phyloP scores from a whole-genome alignment of 1,140 invertebrate genomes.

The Drosophila pallidifrons region DNA sequence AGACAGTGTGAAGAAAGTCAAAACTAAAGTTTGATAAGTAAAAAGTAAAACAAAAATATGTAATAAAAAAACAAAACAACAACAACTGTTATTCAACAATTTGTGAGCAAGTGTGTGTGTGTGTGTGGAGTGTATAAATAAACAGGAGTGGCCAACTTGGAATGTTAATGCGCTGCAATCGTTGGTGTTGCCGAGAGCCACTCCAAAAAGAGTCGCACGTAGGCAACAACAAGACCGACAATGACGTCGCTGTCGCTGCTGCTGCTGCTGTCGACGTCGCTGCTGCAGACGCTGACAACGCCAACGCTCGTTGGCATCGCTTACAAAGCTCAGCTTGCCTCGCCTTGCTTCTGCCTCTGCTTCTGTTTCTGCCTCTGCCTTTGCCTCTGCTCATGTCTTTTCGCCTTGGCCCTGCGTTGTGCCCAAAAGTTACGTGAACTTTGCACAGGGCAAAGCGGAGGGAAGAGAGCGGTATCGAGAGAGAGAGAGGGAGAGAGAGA shows the following conservation, averaged over 20 bases:
- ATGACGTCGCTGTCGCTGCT: not conserved
- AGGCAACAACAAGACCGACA: slow-evolving; percentile 36
- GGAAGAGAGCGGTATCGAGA: not conserved
- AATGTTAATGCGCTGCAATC: slow-evolving; percentile 81
- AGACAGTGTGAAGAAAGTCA: slow-evolving; percentile 34
- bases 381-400: too few relatives aligned
- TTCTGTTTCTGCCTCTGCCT: too few relatives aligned
- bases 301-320: slow-evolving; percentile 26
- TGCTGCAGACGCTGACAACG: slow-evolving; percentile 1
- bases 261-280: not conserved
- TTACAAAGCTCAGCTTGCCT: not conserved
- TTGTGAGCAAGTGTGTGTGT: slow-evolving; percentile 42
- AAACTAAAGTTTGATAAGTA: slow-evolving; percentile 62
- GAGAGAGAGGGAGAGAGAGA: not conserved
- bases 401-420: slow-evolving; percentile 16
- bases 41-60: slow-evolving; percentile 53
- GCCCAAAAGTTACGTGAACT: slow-evolving; percentile 67
- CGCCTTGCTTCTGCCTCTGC: too few relatives aligned
- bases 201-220: slow-evolving; percentile 50
- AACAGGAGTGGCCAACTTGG: slow-evolving; percentile 81
- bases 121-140: slow-evolving; percentile 60
- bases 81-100: slow-evolving; percentile 79
- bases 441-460: slow-evolving; percentile 18
- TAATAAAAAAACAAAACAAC: slow-evolving; percentile 23
- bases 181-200: slow-evolving; percentile 69